These are phyloP conservation scores for Rynchops niger DNA, from an alignment of 2,113 vertebrate genomes.

Conservation along the genomic window DNA sequence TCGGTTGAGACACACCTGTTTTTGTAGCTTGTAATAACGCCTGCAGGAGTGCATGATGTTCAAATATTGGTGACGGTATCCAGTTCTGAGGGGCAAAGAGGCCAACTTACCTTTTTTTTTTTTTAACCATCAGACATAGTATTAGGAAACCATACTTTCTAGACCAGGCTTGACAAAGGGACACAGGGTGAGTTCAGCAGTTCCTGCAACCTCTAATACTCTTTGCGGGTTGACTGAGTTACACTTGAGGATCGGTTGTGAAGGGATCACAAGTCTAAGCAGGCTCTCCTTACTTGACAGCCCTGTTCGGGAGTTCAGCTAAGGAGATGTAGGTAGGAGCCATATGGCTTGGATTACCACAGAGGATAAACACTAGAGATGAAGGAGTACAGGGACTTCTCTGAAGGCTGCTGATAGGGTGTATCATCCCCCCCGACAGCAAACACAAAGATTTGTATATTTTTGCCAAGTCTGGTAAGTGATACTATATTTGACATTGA, in stretches of 20 bases:
- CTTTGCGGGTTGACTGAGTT: neutral
- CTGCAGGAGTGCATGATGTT: neutral
- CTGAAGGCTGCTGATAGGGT: neutral
- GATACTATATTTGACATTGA: neutral
- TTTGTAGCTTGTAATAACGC: neutral
- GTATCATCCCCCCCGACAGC: neutral
- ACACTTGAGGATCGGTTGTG: neutral
- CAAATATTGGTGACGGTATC: neutral
- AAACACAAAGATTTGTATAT: neutral
- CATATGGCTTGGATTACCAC: slow-evolving; percentile 30
- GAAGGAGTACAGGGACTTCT: neutral
- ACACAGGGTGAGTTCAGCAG: neutral
- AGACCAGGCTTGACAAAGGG: neutral
- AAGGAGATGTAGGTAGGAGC: neutral
- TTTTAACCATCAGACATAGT: neutral
- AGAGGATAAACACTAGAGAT: neutral
- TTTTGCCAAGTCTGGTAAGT: neutral
- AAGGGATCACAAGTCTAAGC: neutral
- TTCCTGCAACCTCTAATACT: neutral
- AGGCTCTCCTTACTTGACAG: neutral
- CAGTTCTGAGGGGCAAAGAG: neutral
- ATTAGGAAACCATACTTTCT: neutral
- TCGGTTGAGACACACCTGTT: neutral
- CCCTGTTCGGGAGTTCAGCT: neutral
- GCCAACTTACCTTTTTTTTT: neutral